Percentiles rank a stretch among this genome's conserved stretches.
Evolutionary conservation across 2,797 vertebrate genomes (phyloP).

Genomic region (Coilia nasus): DNA sequence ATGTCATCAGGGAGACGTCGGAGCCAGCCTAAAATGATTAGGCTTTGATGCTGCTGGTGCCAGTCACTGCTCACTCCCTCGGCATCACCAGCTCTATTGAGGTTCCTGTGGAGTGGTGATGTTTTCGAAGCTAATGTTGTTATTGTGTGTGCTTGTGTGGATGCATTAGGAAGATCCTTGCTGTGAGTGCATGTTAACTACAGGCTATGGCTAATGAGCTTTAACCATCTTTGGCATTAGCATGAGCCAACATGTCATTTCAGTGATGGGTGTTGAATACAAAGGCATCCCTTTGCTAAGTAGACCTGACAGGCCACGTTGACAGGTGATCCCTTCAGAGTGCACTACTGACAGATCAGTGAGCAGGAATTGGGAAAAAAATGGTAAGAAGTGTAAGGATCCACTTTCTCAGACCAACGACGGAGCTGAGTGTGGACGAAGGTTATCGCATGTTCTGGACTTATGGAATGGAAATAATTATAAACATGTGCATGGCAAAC

Average conservation of each 20-base stretch:
- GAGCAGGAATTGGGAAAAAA: background rate
- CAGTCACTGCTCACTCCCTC: conserved; percentile 15
- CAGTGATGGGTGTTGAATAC: background rate
- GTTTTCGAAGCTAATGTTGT: background rate
- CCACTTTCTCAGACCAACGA: too few species aligned
- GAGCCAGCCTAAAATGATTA: conserved; percentile 23
- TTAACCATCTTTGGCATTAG: conserved; percentile 33
- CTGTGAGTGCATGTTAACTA: conserved; percentile 1
- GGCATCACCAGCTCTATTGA: background rate
- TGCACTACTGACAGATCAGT: background rate
- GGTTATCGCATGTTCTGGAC: too few species aligned
- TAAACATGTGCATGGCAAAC: too few species aligned
- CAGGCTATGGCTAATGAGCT: conserved; percentile 28
- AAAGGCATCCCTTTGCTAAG: conserved; percentile 1
- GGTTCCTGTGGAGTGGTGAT: background rate
- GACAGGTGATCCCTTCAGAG: background rate
- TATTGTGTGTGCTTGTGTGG: background rate
- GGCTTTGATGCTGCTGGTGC: conserved; percentile 16
- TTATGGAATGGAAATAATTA: too few species aligned
- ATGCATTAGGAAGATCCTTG: background rate
- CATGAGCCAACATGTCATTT: conserved; percentile 33
- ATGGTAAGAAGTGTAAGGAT: too few species aligned
- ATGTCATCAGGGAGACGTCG: conserved; percentile 39
- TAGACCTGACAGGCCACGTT: conserved; percentile 5
- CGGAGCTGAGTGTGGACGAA: too few species aligned